Conservation (phyloP, 2,797 vertebrate species). For the Artibeus jamaicensis region DNA sequence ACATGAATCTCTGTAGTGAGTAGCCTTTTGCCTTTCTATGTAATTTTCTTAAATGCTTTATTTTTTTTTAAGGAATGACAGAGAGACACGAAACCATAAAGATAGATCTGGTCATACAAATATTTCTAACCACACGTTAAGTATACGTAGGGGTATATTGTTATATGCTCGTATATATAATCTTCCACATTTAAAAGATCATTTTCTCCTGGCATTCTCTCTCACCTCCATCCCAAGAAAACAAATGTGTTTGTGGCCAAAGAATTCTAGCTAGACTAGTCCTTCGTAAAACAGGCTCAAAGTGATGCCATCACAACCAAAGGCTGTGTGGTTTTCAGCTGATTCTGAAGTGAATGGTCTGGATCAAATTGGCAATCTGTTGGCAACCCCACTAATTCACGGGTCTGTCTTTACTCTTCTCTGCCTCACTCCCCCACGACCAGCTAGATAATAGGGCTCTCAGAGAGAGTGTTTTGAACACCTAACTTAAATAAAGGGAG, state of each 20-base stretch:
- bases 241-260: neutral
- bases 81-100: neutral
- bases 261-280: neutral
- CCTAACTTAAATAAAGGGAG: neutral
- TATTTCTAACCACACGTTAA: slow-evolving; percentile 14
- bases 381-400: neutral
- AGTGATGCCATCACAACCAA: rapidly evolving
- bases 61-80: neutral
- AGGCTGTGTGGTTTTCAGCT: neutral
- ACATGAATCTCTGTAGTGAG: neutral
- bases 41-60: slow-evolving; percentile 15
- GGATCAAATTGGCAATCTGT: neutral
- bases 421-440: neutral
- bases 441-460: neutral
- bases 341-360: neutral
- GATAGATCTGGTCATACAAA: neutral
- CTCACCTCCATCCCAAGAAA: neutral
- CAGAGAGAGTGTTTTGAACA: neutral
- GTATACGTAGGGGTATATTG: neutral
- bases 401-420: neutral
- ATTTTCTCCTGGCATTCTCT: neutral
- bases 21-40: neutral
- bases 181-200: neutral
- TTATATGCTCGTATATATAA: neutral
- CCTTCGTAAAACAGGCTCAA: neutral